Conservation (phyloP, 1,140 invertebrate species). For the Aphelenchoides besseyi region DNA sequence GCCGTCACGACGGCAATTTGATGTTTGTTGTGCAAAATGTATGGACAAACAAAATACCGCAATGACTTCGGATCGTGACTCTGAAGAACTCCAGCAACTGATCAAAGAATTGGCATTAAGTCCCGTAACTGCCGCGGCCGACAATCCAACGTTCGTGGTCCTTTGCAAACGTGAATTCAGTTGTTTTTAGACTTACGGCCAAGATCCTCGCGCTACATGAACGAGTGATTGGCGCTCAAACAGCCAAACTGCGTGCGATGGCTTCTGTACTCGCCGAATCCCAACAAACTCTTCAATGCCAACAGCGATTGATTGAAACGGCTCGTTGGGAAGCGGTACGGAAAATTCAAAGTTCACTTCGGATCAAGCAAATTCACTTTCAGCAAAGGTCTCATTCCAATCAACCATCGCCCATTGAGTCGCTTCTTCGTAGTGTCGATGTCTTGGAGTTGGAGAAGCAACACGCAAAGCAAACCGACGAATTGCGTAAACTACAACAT, state of each 20-base stretch:
- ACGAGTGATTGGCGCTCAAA: background rate
- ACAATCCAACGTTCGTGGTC: background rate
- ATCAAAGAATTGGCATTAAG: constrained; percentile 1
- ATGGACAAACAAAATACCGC: background rate
- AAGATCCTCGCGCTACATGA: constrained; percentile 10
- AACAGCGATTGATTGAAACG: constrained; percentile 8
- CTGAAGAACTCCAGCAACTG: background rate
- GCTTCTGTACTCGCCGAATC: background rate
- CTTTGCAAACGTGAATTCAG: background rate
- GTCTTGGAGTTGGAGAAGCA: constrained; percentile 10
- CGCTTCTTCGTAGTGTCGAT: background rate
- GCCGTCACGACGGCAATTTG: background rate
- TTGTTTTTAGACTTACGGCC: constrained; percentile 15
- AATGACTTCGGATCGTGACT: background rate
- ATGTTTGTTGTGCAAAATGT: background rate
- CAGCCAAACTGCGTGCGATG: background rate
- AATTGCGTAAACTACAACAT: background rate
- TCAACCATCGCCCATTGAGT: background rate
- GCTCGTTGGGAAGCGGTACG: background rate
- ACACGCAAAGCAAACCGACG: constrained; percentile 7
- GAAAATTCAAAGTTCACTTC: background rate
- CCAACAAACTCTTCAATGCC: constrained; percentile 14
- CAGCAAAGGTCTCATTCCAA: background rate
- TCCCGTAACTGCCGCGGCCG: background rate
- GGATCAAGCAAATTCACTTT: too few relatives aligned